A percentile compares a stretch with the other conserved stretches of the same genome.
Conservation (phyloP, 2,888 invertebrate species). For the Bellardia bayeri region DNA sequence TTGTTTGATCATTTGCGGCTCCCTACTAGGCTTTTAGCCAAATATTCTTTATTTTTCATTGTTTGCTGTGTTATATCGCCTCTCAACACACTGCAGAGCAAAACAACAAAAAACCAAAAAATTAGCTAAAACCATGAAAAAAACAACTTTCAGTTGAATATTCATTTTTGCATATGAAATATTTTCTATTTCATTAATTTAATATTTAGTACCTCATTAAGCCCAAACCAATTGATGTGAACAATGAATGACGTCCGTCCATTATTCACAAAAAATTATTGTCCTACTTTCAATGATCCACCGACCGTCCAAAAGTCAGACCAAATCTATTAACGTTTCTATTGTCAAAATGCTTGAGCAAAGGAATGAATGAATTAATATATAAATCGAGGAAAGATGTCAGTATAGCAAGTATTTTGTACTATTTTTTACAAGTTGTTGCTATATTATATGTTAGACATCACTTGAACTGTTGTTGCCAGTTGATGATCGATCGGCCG, state of each 20-base stretch:
- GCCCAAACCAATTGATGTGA: slow-evolving; percentile 31
- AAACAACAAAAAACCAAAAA: slow-evolving; percentile 3
- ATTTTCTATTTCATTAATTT: slow-evolving; percentile 28
- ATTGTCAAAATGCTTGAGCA: slow-evolving; percentile 28
- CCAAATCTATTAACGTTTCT: slow-evolving; percentile 36
- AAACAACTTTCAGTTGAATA: not conserved
- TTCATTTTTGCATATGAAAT: slow-evolving; percentile 3
- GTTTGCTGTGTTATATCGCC: slow-evolving; percentile 5
- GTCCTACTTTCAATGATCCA: slow-evolving; percentile 44
- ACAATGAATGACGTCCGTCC: not conserved
- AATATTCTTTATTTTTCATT: slow-evolving; percentile 2
- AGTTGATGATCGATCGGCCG: slow-evolving; percentile 15
- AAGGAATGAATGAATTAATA: not conserved
- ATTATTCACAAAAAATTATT: slow-evolving; percentile 47
- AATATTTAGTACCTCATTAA: slow-evolving; percentile 59
- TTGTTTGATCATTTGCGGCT: slow-evolving; percentile 10
- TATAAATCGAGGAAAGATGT: slow-evolving; percentile 14
- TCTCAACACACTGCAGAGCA: not conserved
- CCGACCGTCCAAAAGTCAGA: not conserved
- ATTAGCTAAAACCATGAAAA: not conserved
- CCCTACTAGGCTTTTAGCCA: slow-evolving; percentile 58
- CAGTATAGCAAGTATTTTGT: slow-evolving; percentile 15
- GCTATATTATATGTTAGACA: not conserved
- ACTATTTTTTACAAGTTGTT: not conserved
- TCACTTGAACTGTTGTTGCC: slow-evolving; percentile 17